Conservation (phyloP, 2,113 vertebrate genomes). For the Hippocampus barbouri region DNA sequence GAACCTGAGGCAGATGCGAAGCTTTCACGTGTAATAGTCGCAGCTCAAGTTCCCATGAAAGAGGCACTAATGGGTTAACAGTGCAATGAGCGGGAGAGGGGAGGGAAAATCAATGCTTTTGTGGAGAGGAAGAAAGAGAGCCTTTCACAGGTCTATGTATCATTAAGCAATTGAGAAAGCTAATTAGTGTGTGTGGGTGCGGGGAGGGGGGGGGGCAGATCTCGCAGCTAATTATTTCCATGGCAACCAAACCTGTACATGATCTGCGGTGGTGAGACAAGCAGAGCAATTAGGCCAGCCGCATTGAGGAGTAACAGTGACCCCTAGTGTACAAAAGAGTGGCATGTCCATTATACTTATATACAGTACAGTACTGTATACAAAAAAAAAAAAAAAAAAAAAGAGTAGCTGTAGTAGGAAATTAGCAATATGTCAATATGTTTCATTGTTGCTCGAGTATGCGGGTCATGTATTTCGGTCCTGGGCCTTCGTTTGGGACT, state of each 20-base stretch:
- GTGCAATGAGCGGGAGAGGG: slow-evolving; percentile 70
- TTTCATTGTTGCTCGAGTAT: no score
- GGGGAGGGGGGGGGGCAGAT: slow-evolving; percentile 55
- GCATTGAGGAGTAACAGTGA: slow-evolving; percentile 52
- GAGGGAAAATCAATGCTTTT: slow-evolving; percentile 73
- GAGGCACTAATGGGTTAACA: slow-evolving; percentile 75
- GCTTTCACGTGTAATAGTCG: slow-evolving; percentile 64
- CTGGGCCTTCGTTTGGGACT: no score
- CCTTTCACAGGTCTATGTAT: slow-evolving; percentile 79
- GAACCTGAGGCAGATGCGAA: slow-evolving; percentile 47
- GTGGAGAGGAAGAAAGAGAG: slow-evolving; percentile 72
- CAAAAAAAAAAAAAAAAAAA: no score
- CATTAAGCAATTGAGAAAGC: slow-evolving; percentile 81
- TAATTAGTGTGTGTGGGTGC: slow-evolving; percentile 65
- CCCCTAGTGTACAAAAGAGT: slow-evolving; percentile 62
- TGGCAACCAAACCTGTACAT: slow-evolving; percentile 71
- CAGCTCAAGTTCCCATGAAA: slow-evolving; percentile 68
- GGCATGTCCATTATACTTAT: background rate
- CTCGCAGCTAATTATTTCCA: slow-evolving; percentile 77
- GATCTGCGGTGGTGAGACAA: slow-evolving; percentile 54
- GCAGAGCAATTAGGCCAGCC: slow-evolving; percentile 9
- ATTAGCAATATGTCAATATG: no score
- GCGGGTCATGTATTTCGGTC: no score
- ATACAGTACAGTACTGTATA: no score
- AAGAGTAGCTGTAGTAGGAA: no score